Evolutionary conservation across 2,113 vertebrate genomes (phyloP), one percentile per base, ranked within the genome.

Genomic region (Chroicocephalus ridibundus): DNA sequence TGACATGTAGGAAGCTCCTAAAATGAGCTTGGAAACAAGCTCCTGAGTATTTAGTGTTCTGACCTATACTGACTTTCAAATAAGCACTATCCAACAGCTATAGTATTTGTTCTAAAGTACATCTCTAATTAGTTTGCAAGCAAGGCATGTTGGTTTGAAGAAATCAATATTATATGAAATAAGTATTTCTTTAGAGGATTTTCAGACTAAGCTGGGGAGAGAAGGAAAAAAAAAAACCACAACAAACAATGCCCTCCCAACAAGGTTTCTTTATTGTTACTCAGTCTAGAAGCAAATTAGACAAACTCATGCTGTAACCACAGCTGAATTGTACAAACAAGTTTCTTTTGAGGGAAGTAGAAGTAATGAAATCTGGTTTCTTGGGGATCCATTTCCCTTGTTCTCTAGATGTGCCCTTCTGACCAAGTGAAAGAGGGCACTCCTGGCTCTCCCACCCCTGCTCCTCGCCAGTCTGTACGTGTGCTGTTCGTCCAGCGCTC

Each of bases 141-240:
- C 85, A 88, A 89, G 44, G 54, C 27, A 8, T 66, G 49, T 58
- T 87, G 70, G 49, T 69, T 66, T 82, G 92, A 75, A 80, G 61
- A 86, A 83, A 86, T 95, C 94, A 51, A 70, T 94, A 70, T 69
- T 85, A 69, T 51, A 79, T 89, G 54, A 86, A 93, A 51, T 84
- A 88, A 51, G 51, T 42, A 65, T 93, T 93, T 91, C 86, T 89
- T 93, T 25, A 80, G 71, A 80, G 78, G 55, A 87, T 92, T 96
- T 95, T 87, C 54, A 82, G 49, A 66, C 66, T 93, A 69, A 87
- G 72, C 77, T 79, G 84, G 27, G 44, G 46, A 49, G 47, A 40
- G 11, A 20, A 51, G 62, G 57, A 20, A 86, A 62, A 57, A n/a
- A 32, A 15, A 34, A 20, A n/a, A 22, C 19, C 7, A 3, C n/a